These are phyloP conservation scores for Eumaeus atala DNA, from an alignment of 1,140 invertebrate species.

Conservation along the genomic window DNA sequence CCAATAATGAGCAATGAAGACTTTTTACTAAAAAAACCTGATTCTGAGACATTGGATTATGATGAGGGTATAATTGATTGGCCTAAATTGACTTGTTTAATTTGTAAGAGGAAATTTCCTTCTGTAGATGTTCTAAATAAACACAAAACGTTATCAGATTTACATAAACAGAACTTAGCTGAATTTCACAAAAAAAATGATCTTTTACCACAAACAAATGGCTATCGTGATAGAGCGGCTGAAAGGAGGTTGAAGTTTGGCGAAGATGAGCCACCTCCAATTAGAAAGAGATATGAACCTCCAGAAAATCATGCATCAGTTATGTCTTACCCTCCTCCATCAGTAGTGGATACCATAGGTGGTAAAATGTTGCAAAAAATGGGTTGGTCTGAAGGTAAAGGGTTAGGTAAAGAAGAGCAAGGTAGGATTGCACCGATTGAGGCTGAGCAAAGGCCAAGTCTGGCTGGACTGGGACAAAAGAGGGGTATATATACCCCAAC, in stretches of 20 bases:
- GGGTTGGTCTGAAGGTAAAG: constrained; percentile 98
- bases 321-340: constrained; percentile 69
- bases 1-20: constrained; percentile 73
- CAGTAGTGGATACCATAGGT: constrained; percentile 84
- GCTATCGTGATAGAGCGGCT: constrained; percentile 94
- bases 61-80: constrained; percentile 85
- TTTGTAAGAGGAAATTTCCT: constrained; percentile 96
- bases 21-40: constrained; percentile 73
- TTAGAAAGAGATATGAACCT: constrained; percentile 76
- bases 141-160: constrained; percentile 93
- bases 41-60: constrained; percentile 74
- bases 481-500: constrained; percentile 82
- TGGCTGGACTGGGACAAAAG: constrained; percentile 85
- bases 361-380: constrained; percentile 96
- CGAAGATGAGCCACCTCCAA: constrained; percentile 83
- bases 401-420: constrained; percentile 93
- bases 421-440: constrained; percentile 95
- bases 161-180: constrained; percentile 96
- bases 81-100: constrained; percentile 91
- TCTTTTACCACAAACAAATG: constrained; percentile 70
- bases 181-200: constrained; percentile 75
- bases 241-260: constrained; percentile 96
- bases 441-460: constrained; percentile 78
- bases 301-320: constrained; percentile 76
- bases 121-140: constrained; percentile 91